Base-by-base conservation (phyloP, 2,888 invertebrate species). In the Calliopum simillimum region DNA sequence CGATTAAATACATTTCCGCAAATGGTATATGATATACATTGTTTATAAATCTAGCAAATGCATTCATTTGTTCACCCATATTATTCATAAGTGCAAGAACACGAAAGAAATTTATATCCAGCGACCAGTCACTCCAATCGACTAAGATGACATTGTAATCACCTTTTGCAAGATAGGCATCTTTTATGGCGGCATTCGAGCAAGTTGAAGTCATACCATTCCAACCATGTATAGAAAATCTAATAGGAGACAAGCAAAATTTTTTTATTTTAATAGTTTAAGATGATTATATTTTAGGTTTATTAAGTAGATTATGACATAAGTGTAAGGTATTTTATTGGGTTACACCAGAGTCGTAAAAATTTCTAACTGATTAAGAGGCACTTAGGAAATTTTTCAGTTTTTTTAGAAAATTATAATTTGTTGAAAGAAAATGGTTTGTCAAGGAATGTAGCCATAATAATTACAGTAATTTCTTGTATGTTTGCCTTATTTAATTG, bases 71-170 rank as follows among this genome's bases (percentile, higher is more conserved):
- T 41, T 69, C 62, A 2, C 79, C 76, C n/a, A 80, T 80, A 68
- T 74, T 73, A 33, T 73, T 71, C 23, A 80, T 72, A 67, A 77
- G 76, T 25, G 62, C 43, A 21, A 79, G 68, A 2, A 80, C 78
- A 19, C 75, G 73, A 1, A 78, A 8, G 68, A 82, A 82, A 68
- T 79, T 77, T 5, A 80, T 73, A 21, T 76, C 75, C 44, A 75
- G 62, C 1, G 81, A 70, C 33, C 78, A 79, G 53, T 76, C 78
- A 47, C 76, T 76, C 81, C 81, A 82, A 69, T 82, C 80, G 25
- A 82, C 78, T 3, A 78, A 71, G 33, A 82, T 75, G 12, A 79
- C 77, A 75, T 81, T 81, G 71, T 76, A 81, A 51, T 81, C 74
- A 41, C 78, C 79, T 49, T 58, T 73, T 33, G 72, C 74, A 41